Conservation (phyloP, 2,797 vertebrate genomes). For the Anolis apletophallus region DNA sequence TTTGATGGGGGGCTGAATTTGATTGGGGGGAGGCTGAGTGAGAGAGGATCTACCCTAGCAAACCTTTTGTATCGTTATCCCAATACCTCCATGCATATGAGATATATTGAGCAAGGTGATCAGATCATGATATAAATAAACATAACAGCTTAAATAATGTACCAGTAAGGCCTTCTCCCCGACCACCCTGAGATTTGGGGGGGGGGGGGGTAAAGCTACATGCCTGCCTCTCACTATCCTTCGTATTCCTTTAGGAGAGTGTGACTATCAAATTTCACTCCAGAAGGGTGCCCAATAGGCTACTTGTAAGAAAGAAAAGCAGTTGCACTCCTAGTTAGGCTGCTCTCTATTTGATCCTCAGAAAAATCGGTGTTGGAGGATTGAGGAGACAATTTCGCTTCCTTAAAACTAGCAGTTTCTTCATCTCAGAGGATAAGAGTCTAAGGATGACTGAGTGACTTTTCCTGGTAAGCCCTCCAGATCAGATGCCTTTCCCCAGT, state of each 20-base stretch:
- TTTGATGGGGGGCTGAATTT: no score
- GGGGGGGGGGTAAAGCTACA: no score
- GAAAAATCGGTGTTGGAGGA: not conserved
- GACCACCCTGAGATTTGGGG: no score
- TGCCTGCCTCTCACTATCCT: no score
- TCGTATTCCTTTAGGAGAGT: not conserved
- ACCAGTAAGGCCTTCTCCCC: no score
- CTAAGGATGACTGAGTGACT: not conserved
- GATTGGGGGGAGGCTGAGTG: no score
- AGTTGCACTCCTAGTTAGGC: not conserved
- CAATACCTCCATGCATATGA: no score
- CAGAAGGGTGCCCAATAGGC: not conserved
- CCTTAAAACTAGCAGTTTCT: not conserved
- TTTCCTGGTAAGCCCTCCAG: not conserved
- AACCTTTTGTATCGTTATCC: no score
- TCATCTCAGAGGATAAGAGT: not conserved
- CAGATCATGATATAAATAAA: no score
- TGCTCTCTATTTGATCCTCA: not conserved
- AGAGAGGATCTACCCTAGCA: no score
- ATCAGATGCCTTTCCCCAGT: not conserved
- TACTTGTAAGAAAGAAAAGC: not conserved
- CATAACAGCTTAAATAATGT: no score
- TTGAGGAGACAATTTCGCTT: not conserved
- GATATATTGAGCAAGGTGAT: no score
- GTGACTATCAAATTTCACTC: conserved; percentile 1